phyloP scores from a whole-genome alignment of 2,888 invertebrate species.

The Tyria jacobaeae region DNA sequence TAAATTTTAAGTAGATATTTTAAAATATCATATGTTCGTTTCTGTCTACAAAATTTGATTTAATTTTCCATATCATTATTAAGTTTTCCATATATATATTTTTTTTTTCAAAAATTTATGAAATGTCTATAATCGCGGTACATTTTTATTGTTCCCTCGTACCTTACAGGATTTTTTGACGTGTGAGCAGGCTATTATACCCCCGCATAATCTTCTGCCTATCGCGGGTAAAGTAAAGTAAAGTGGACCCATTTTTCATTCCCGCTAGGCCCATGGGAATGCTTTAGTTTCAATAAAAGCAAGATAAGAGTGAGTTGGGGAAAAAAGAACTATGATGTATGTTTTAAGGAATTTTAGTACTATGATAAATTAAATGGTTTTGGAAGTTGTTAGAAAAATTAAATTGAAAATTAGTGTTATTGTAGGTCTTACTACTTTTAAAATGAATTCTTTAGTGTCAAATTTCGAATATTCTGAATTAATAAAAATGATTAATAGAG shows the following conservation, averaged over 20 bases:
- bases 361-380: conserved; percentile 47
- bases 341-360: conserved; percentile 38
- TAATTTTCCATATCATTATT: too few species aligned
- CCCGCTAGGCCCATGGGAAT: conserved; percentile 61
- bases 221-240: conserved; percentile 53
- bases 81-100: too few species aligned
- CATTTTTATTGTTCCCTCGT: conserved; percentile 16
- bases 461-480: too few species aligned
- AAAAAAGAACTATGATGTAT: conserved; percentile 52
- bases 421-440: neutral
- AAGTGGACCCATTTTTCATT: conserved; percentile 70
- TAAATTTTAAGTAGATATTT: too few species aligned
- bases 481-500: too few species aligned
- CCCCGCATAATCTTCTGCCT: conserved; percentile 61
- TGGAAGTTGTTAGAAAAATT: neutral
- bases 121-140: conserved; percentile 6
- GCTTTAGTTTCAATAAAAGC: conserved; percentile 75
- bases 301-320: conserved; percentile 60
- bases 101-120: too few species aligned
- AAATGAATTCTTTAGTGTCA: neutral
- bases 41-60: too few species aligned
- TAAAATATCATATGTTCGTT: too few species aligned
- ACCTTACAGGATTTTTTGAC: conserved; percentile 21
- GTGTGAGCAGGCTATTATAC: conserved; percentile 45
- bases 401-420: neutral